These are phyloP conservation scores for Drosophila kepulauana DNA, from an alignment of 1,140 invertebrate species.

Conservation along the genomic window DNA sequence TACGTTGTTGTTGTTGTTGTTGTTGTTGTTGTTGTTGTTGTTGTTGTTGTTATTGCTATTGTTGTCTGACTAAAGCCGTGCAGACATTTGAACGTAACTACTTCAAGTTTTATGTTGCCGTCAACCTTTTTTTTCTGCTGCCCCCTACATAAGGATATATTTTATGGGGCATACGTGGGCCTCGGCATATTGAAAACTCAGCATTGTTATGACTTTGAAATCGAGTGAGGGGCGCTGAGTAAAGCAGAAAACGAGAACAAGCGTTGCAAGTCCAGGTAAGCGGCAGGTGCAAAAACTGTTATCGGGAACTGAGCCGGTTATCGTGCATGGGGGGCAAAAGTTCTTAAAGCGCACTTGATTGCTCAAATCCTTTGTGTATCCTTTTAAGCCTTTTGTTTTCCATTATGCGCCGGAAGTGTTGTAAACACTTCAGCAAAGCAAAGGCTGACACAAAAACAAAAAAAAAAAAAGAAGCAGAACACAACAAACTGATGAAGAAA, in stretches of 20 bases:
- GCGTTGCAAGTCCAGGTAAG: slow-evolving; percentile 48
- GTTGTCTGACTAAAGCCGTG: slow-evolving; percentile 58
- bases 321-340: slow-evolving; percentile 50
- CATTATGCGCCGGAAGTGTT: slow-evolving; percentile 81
- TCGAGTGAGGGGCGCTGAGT: slow-evolving; percentile 4
- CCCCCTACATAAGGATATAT: slow-evolving; percentile 15
- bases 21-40: slow-evolving; percentile 41
- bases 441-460: slow-evolving; percentile 1
- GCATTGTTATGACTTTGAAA: slow-evolving; percentile 79
- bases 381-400: slow-evolving; percentile 83
- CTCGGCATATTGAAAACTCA: slow-evolving; percentile 75
- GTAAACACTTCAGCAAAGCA: slow-evolving; percentile 69
- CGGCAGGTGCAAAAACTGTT: slow-evolving; percentile 68
- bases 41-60: slow-evolving; percentile 32
- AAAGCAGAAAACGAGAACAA: slow-evolving; percentile 14
- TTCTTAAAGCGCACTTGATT: slow-evolving; percentile 81
- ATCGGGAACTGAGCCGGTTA: slow-evolving; percentile 41
- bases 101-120: slow-evolving; percentile 74
- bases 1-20: slow-evolving; percentile 17
- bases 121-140: slow-evolving; percentile 40
- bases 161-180: slow-evolving; percentile 74
- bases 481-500: slow-evolving; percentile 4
- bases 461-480: slow-evolving; percentile 3
- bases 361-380: slow-evolving; percentile 83
- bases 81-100: slow-evolving; percentile 75